Base-by-base conservation (phyloP, 2,797 vertebrate genomes). In the Enteromius afrohamiltoni region DNA sequence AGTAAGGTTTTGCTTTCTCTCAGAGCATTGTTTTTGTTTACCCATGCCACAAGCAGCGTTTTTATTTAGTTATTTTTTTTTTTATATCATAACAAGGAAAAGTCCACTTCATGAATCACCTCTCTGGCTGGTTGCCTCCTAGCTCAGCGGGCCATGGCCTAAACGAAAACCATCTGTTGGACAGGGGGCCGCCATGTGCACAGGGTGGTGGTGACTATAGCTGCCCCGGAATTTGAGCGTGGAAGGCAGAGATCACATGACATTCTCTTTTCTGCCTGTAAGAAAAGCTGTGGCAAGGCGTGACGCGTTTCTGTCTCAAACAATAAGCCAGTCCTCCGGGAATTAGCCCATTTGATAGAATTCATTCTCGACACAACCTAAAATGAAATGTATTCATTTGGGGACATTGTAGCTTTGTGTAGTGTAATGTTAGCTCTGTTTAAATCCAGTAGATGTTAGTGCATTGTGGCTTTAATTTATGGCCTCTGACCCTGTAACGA, bases 91-190 rank as follows among this genome's bases (percentile, higher is more conserved):
- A 92, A 87, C 42, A 47, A 82, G 77, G 85, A 86, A 84, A 85
- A 75, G 79, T 92, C 92, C 79, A 77, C 91, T 89, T 93, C 91
- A 91, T 94, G 93, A 93, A 93, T 94, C 93, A 93, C 93, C 92
- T 93, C 90, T 81, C 90, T 92, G 93, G 91, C 92, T 92, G 90
- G 1, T 88, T 73, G 90, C 91, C 91, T 90, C 88, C n/a, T 85
- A 89, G 88, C 88, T 78, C 67, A 86, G 89, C 21, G 19, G 60
- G 31, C 76, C 75, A 79, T 3, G 87, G 90, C 86, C 92, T 91
- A 95, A 95, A 95, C 92, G 85, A 92, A 94, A 95, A 95, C 93
- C 94, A 95, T 95, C 94, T 95, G 95, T 93, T 90, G 84, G 88
- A 89, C 58, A 0, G 80, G 88, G 84, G 89, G 89, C 90, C 88